Evolutionary conservation across 2,113 vertebrate species (phyloP), one percentile per base, ranked within the genome.

Genomic region (Mobula birostris): DNA sequence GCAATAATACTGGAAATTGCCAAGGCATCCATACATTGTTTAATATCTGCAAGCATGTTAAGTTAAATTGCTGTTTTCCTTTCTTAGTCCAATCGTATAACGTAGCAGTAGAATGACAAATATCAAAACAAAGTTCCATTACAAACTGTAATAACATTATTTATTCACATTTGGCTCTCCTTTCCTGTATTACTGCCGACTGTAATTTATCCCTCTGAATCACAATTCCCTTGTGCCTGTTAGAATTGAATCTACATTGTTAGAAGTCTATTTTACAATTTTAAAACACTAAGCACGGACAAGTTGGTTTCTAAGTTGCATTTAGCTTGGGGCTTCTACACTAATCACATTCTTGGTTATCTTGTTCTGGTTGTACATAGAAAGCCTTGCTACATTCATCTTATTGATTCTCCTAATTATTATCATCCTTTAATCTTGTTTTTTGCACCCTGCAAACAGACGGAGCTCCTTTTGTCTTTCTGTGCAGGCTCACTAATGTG

Each of bases 391-490:
- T 83, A 58, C 48, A 83, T 27, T 83, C 48, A 83, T 58, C 48
- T 83, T 83, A 83, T 83, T 83, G 48, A 83, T 83, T 48, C 80
- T 2, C 80, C 19, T 83, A 56, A 83, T 83, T 83, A 83, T 9
- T 58, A 83, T 56, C 80, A 83, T 58, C 7, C 40, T 24, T 58
- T 83, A 80, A 80, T 40, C 78, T 83, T 24, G 32, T 14, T 48
- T 83, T 48, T 40, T 17, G 12, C 68, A 70, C 17, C 80, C 79
- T 15, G 7, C 79, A 80, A 83, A 83, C 80, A 83, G 80, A 83
- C 48, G 80, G 80, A 48, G 40, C 48, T 24, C 48, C 80, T 56
- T 56, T 83, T 58, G 80, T 58, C 80, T 82, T 4, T 56, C 80
- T 27, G 8, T 83, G 80, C 40, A 2, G 40, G 48, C 80, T 83